phyloP scores from a whole-genome alignment of 1,140 invertebrate species.

The Neodiprion fabricii region DNA sequence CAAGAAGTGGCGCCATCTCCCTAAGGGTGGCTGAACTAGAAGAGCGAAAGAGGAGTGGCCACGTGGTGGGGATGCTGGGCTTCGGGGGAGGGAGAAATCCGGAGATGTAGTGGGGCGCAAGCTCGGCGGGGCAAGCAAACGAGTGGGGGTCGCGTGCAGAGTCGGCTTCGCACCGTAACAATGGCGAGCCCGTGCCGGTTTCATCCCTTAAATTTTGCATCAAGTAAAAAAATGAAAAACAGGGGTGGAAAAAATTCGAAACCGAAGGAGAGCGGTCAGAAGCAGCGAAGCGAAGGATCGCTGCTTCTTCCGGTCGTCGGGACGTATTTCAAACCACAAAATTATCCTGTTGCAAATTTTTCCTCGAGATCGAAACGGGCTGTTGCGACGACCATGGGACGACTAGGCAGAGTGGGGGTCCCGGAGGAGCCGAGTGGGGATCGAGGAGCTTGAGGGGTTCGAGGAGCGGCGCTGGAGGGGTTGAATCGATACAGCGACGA shows the following conservation, averaged over 20 bases:
- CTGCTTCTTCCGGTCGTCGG: background rate
- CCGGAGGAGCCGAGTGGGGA: background rate
- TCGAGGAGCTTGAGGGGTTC: background rate
- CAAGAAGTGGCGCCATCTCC: constrained; percentile 47
- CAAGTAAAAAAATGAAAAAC: too few species aligned
- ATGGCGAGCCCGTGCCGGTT: background rate
- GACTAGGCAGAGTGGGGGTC: background rate
- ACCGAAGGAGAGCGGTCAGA: too few species aligned
- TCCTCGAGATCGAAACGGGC: constrained; percentile 44
- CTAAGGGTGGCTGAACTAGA: constrained; percentile 33
- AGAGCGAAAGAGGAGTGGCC: constrained; percentile 34
- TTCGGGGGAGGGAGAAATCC: constrained; percentile 6
- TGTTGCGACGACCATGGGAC: constrained; percentile 17
- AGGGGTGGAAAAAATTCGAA: background rate
- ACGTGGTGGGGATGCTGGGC: constrained; percentile 24
- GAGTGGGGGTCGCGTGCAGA: constrained; percentile 40
- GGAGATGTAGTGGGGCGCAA: constrained; percentile 18
- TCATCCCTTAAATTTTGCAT: background rate
- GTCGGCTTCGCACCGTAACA: constrained; percentile 41
- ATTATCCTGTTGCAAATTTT: constrained; percentile 15
- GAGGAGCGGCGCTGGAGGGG: constrained; percentile 40
- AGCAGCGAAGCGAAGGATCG: background rate
- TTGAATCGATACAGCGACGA: constrained; percentile 60
- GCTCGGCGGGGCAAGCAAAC: constrained; percentile 20
- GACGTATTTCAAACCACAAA: background rate